Evolutionary conservation across 2,797 vertebrate species (phyloP).

Genomic region (Aphelocoma californica): DNA sequence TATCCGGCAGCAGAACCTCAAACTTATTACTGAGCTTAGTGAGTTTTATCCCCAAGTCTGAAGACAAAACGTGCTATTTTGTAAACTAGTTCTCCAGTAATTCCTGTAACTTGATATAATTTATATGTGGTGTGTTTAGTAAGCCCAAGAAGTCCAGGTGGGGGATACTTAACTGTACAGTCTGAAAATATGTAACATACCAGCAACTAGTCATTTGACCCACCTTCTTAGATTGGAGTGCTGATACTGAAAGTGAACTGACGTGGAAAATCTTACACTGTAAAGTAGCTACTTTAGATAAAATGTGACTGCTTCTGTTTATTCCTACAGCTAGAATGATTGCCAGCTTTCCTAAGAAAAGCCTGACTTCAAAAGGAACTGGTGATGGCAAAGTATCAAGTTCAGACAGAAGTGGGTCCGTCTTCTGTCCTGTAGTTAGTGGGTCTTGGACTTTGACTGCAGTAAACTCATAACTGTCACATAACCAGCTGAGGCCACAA

Average conservation of each 20-base stretch:
- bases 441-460: not conserved
- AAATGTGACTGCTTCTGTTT: conserved; percentile 12
- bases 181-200: not conserved
- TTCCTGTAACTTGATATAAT: not conserved
- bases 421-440: not conserved
- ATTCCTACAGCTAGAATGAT: not conserved
- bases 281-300: conserved; percentile 2
- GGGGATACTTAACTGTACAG: not conserved
- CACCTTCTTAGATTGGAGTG: not conserved
- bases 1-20: conserved; percentile 82
- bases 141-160: not conserved
- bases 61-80: not conserved
- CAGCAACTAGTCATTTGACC: not conserved
- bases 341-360: not conserved
- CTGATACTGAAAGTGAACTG: not conserved
- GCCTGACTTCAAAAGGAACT: not conserved
- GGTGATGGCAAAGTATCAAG: not conserved
- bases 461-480: not conserved
- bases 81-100: not conserved
- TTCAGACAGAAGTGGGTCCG: not conserved
- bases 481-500: not conserved
- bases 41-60: conserved; percentile 64
- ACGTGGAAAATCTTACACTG: not conserved
- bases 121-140: not conserved
- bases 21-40: conserved; percentile 87